These are phyloP conservation scores for Cosmorhoe ocellata DNA, from an alignment of 2,888 invertebrate species.

Conservation along the genomic window DNA sequence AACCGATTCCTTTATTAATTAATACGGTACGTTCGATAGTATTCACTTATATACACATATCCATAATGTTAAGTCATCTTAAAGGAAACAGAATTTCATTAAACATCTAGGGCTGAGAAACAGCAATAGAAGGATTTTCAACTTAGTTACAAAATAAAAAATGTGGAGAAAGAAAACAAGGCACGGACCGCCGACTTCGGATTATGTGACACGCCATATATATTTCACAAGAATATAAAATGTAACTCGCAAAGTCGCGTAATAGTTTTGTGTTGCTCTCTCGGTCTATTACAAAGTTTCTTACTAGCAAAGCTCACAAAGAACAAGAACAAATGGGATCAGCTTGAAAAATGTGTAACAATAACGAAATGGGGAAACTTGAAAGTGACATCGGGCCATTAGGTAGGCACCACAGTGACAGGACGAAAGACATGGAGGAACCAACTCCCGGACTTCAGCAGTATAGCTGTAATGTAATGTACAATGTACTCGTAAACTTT, in stretches of 20 bases:
- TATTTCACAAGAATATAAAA: constrained; percentile 34
- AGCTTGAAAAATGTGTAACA: constrained; percentile 67
- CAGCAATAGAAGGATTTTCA: constrained; percentile 2
- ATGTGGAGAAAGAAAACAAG: constrained; percentile 9
- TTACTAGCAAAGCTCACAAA: constrained; percentile 47
- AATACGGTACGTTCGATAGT: too few relatives aligned
- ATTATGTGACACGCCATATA: constrained; percentile 25
- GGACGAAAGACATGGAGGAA: constrained; percentile 21
- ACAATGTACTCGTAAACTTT: too few relatives aligned
- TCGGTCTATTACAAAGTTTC: constrained; percentile 54
- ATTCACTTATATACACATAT: too few relatives aligned
- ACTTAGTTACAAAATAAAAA: constrained; percentile 8
- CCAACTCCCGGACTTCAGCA: constrained; percentile 1
- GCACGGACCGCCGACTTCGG: constrained; percentile 8
- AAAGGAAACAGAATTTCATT: not conserved
- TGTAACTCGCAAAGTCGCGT: constrained; percentile 35
- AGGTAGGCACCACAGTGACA: constrained; percentile 48
- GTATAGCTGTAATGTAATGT: too few relatives aligned
- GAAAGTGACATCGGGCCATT: constrained; percentile 65
- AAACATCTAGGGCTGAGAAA: constrained; percentile 3
- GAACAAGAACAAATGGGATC: constrained; percentile 63
- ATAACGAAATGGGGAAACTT: constrained; percentile 68
- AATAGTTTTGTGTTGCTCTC: constrained; percentile 44
- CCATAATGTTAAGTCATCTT: not conserved
- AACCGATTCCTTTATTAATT: too few relatives aligned